Evolutionary conservation across 2,797 vertebrate genomes (phyloP), one percentile per base, ranked within the genome.

Genomic region (Ctenopoma multispine): DNA sequence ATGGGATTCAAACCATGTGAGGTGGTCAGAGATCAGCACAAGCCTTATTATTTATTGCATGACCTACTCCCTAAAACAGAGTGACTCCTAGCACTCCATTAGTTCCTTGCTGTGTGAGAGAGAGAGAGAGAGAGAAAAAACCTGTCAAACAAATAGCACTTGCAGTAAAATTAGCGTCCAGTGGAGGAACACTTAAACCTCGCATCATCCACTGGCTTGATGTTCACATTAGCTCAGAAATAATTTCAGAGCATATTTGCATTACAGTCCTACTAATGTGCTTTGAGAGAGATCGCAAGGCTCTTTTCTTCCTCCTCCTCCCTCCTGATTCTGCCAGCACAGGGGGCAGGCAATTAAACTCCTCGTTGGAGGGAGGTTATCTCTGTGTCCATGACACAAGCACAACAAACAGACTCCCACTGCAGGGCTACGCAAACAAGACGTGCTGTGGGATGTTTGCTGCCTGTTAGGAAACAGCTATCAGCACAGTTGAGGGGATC

Each of bases 301-400:
- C 71, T 72, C 60, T 31, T 36, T 41, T 60, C 36, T 40, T 38
- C 53, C 53, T 44, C 55, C 67, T 69, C 62, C 63, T 69, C 56
- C 69, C 69, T 54, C 69, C 81, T 79, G 51, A 75, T 82, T 63
- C 79, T 58, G 64, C 82, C 74, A 84, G 67, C 65, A 66, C 50
- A 36, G 43, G 70, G 85, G 84, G 77, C 79, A 87, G 86, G 87
- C 85, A 92, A 92, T 93, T 92, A 92, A 91, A 87, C 77, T 74
- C 60, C 62, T 75, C 31, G 57, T 82, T 75, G 74, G 75, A 85
- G 78, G 36, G 79, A 86, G 90, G 87, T 92, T 91, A 90, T 91
- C 89, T 83, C 74, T 53, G 61, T 69, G 79, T 86, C 82, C 66
- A 71, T 80, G 83, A 82, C 82, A 88, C 63, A 34, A 69, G 57